Percentiles rank a stretch among this genome's conserved stretches.
Conservation (phyloP, 2,888 invertebrate genomes). For the Pyrochroa serraticornis region DNA sequence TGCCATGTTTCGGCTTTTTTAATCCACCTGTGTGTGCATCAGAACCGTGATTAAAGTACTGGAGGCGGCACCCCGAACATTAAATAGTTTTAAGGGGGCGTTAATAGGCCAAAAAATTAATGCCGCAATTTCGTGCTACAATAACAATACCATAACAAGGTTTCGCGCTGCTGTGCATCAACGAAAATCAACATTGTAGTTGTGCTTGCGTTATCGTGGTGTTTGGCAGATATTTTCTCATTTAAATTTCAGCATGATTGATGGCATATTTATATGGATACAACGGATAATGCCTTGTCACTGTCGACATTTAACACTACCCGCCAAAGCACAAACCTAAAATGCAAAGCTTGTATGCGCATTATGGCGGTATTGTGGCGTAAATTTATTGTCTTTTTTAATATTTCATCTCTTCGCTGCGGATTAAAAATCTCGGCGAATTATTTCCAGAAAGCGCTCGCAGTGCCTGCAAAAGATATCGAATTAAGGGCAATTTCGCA, state of each 20-base stretch:
- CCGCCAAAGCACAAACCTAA: slow-evolving; percentile 12
- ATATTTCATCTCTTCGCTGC: too few species aligned
- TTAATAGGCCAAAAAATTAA: too few species aligned
- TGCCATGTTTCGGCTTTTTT: slow-evolving; percentile 17
- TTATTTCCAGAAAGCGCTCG: not conserved
- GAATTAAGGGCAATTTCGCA: slow-evolving; percentile 27
- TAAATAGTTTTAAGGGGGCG: too few species aligned
- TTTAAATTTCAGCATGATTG: slow-evolving; percentile 45
- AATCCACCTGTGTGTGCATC: slow-evolving; percentile 10
- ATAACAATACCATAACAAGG: too few species aligned
- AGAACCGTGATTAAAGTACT: slow-evolving; percentile 16
- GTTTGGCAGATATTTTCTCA: slow-evolving; percentile 33
- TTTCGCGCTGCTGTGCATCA: too few species aligned
- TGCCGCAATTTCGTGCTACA: too few species aligned
- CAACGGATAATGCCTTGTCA: slow-evolving; percentile 40
- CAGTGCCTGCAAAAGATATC: slow-evolving; percentile 15
- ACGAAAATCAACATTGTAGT: slow-evolving; percentile 20
- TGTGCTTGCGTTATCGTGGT: slow-evolving; percentile 19
- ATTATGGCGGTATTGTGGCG: not conserved
- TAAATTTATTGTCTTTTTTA: not conserved
- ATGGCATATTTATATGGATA: slow-evolving; percentile 40
- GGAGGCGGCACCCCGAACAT: too few species aligned
- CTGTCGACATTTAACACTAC: slow-evolving; percentile 27
- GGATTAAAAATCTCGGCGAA: not conserved
- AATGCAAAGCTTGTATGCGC: slow-evolving; percentile 12